These are phyloP conservation scores for Isichthys henryi DNA, from an alignment of 2,113 vertebrate genomes.

Conservation along the genomic window DNA sequence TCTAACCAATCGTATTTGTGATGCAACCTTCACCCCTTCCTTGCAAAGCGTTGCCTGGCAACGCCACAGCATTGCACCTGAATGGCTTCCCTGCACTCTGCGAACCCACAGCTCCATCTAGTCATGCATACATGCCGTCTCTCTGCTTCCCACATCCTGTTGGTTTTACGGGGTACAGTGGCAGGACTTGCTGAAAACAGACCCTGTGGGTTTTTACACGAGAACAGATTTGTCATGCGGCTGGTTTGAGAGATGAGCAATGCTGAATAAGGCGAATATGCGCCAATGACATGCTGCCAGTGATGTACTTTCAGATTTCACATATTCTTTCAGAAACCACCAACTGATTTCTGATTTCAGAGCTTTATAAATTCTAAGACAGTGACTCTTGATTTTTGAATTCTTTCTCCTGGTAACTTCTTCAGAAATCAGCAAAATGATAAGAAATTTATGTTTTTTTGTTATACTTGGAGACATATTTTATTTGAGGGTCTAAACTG, in stretches of 20 bases:
- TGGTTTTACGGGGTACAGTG: slow-evolving; percentile 14
- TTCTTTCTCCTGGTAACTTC: not conserved
- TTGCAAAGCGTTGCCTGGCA: slow-evolving; percentile 54
- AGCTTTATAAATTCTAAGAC: not conserved
- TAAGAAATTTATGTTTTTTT: not conserved
- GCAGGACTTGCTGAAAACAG: not conserved
- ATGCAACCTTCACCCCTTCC: slow-evolving; percentile 59
- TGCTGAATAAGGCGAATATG: not conserved
- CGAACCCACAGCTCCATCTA: slow-evolving; percentile 47
- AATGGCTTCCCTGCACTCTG: slow-evolving; percentile 44
- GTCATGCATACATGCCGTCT: slow-evolving; percentile 48
- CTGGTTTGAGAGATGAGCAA: not conserved
- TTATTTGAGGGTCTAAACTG: not conserved
- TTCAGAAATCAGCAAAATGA: not conserved
- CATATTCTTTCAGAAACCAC: not conserved
- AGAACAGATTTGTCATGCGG: not conserved
- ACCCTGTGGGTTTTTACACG: not conserved
- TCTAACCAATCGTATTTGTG: slow-evolving; percentile 62
- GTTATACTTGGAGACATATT: not conserved
- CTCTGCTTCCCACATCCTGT: slow-evolving; percentile 32
- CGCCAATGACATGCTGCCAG: not conserved
- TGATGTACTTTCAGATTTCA: not conserved
- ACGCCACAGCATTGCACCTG: slow-evolving; percentile 52
- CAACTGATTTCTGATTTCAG: not conserved
- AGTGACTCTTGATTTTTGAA: not conserved